A percentile compares a stretch with the other conserved stretches of the same genome.
Conservation (phyloP, 2,113 vertebrate species). For the Melanostigma gelatinosum region DNA sequence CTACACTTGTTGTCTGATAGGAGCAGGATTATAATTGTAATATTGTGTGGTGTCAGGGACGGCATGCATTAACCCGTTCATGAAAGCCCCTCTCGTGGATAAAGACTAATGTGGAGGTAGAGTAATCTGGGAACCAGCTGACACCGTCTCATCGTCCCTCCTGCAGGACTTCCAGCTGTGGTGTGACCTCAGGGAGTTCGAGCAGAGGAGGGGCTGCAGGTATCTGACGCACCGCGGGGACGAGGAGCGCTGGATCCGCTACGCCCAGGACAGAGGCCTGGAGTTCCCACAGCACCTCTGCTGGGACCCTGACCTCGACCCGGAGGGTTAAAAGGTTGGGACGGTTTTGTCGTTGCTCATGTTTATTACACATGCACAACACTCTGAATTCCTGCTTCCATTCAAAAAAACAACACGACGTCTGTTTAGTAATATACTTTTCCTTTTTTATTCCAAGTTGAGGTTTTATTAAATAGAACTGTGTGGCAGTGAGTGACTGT, state of each 20-base stretch:
- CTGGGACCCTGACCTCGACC: slow-evolving; percentile 35
- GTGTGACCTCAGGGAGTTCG: slow-evolving; percentile 82
- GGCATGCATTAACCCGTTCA: too few relatives aligned
- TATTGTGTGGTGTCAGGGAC: neutral
- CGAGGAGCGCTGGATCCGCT: slow-evolving; percentile 71
- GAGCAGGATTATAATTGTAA: neutral
- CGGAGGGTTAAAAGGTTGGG: slow-evolving; percentile 18
- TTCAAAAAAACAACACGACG: slow-evolving; percentile 52
- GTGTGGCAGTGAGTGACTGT: slow-evolving; percentile 21
- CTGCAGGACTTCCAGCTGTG: slow-evolving; percentile 83
- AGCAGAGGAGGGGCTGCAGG: slow-evolving; percentile 71
- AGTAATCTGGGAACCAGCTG: too few relatives aligned
- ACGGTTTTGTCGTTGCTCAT: neutral
- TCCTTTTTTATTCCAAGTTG: slow-evolving; percentile 79
- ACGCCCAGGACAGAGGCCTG: slow-evolving; percentile 65
- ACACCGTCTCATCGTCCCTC: neutral
- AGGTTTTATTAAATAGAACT: slow-evolving; percentile 44
- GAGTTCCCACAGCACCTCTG: slow-evolving; percentile 64
- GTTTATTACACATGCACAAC: neutral
- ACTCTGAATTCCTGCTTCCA: neutral
- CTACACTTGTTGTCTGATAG: neutral
- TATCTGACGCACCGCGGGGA: slow-evolving; percentile 81
- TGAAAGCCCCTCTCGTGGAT: too few relatives aligned
- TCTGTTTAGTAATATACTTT: slow-evolving; percentile 67
- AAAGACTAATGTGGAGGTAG: too few relatives aligned